These are phyloP conservation scores for Merodon equestris DNA, from an alignment of 2,888 invertebrate species.

Conservation along the genomic window DNA sequence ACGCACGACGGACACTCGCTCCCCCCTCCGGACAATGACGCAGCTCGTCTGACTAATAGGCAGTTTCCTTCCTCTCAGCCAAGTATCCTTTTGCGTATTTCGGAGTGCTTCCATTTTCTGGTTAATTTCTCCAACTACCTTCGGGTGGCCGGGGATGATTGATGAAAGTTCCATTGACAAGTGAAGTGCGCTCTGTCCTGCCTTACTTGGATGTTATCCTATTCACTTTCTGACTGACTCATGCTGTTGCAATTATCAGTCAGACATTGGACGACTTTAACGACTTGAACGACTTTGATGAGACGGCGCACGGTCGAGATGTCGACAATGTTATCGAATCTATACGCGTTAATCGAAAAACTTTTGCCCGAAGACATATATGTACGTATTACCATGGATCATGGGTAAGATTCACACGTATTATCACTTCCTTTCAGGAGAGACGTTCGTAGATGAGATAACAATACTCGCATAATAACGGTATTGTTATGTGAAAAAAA, in stretches of 20 bases:
- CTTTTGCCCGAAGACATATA: slow-evolving; percentile 30
- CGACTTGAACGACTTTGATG: too few relatives aligned
- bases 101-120: slow-evolving; percentile 51
- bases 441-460: slow-evolving; percentile 45
- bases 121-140: slow-evolving; percentile 54
- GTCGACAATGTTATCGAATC: slow-evolving; percentile 6
- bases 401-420: slow-evolving; percentile 20
- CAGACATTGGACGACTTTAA: slow-evolving; percentile 1
- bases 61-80: slow-evolving; percentile 21
- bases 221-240: slow-evolving; percentile 60
- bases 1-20: slow-evolving; percentile 6
- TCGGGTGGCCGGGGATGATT: slow-evolving; percentile 45
- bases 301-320: background rate
- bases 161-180: slow-evolving; percentile 65
- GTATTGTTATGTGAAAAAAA: too few relatives aligned
- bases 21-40: slow-evolving; percentile 34
- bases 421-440: slow-evolving; percentile 1
- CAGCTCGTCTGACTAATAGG: slow-evolving; percentile 59
- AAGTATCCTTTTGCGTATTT: slow-evolving; percentile 33
- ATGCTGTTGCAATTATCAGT: slow-evolving; percentile 56
- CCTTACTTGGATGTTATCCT: slow-evolving; percentile 17
- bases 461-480: slow-evolving; percentile 19
- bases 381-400: too few relatives aligned
- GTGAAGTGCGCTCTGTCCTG: slow-evolving; percentile 45
- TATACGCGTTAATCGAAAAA: slow-evolving; percentile 58